phyloP scores from a whole-genome alignment of 1,140 invertebrate species.

The Meloidogyne floridensis region DNA sequence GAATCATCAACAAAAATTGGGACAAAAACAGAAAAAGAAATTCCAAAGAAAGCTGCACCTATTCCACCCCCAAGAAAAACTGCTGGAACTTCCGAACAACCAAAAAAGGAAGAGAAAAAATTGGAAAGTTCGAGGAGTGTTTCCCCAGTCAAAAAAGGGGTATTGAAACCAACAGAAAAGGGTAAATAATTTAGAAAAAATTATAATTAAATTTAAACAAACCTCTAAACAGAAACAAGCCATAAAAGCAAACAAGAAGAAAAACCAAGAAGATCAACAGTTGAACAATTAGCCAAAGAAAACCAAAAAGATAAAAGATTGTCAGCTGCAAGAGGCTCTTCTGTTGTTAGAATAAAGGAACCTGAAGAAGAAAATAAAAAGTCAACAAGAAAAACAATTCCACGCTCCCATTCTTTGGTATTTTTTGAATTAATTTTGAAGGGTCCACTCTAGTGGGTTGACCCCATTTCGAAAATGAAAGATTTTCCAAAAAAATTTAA shows the following conservation, averaged over 20 bases:
- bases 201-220: neutral
- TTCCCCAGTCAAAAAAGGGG: neutral
- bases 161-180: neutral
- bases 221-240: neutral
- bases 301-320: neutral
- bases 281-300: constrained; percentile 30
- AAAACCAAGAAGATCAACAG: constrained; percentile 15
- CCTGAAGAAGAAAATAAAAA: neutral
- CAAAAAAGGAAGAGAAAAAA: neutral
- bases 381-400: neutral
- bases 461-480: neutral
- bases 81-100: neutral
- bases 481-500: neutral
- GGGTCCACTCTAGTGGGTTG: no score
- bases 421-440: no score
- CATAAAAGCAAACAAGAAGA: constrained; percentile 13
- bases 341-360: constrained; percentile 16
- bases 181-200: neutral
- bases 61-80: neutral
- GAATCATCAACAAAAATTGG: neutral
- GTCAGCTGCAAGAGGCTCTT: neutral
- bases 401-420: constrained; percentile 25
- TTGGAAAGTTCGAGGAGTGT: neutral
- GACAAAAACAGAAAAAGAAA: neutral
- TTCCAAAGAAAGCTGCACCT: neutral